Conservation (phyloP, 2,888 invertebrate genomes). For the Drosophila glabriapex region DNA sequence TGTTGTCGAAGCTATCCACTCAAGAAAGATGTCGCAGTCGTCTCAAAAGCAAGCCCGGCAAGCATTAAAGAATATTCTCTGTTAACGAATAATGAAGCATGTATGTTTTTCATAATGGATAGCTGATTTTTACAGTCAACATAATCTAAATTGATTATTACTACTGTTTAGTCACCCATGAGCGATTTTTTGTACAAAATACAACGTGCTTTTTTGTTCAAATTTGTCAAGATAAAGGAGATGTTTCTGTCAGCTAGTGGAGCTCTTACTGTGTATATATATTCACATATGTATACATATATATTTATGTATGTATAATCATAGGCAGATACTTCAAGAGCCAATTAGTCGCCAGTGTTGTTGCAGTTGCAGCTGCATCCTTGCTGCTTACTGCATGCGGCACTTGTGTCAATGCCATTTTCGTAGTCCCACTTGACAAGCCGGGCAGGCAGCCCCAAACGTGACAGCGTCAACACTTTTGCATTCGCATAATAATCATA, state of each 20-base stretch:
- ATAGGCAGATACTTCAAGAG: neutral
- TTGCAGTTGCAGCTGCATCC: conserved; percentile 37
- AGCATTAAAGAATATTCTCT: neutral
- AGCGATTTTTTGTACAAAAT: neutral
- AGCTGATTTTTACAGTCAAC: neutral
- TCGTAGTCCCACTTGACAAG: conserved; percentile 65
- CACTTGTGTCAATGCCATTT: conserved; percentile 63
- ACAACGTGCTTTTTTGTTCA: neutral
- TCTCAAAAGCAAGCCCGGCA: neutral
- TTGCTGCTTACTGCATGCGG: conserved; percentile 30
- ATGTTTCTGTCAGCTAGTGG: neutral
- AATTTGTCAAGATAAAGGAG: neutral
- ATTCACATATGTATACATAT: neutral
- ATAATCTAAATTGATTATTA: neutral
- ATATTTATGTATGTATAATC: neutral
- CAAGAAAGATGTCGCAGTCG: neutral
- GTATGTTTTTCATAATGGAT: neutral
- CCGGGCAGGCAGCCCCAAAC: conserved; percentile 58
- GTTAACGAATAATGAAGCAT: neutral
- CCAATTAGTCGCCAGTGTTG: conserved; percentile 49
- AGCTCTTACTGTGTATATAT: neutral
- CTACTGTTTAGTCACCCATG: neutral
- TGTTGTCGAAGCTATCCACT: neutral
- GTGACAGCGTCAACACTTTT: conserved; percentile 80
- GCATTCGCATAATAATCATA: conserved; percentile 78